Percentiles rank a stretch among this genome's conserved stretches.
Conservation (phyloP, 2,888 invertebrate genomes). For the Caenorhabditis macrosperma region DNA sequence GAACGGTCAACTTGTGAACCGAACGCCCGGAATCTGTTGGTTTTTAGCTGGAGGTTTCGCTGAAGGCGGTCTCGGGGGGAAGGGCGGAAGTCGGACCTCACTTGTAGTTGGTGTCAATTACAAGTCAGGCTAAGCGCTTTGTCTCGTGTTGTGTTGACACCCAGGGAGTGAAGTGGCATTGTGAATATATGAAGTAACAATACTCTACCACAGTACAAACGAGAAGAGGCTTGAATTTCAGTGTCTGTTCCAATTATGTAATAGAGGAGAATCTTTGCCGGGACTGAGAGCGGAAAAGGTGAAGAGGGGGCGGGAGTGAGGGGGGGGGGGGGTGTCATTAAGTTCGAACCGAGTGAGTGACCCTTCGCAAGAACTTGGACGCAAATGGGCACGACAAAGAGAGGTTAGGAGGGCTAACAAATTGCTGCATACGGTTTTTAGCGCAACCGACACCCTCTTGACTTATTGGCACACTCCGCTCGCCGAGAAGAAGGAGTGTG, state of each 20-base stretch:
- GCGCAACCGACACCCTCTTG: conserved; percentile 43
- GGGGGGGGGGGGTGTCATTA: conserved; percentile 42
- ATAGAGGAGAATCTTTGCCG: conserved; percentile 21
- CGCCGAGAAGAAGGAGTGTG: conserved; percentile 28
- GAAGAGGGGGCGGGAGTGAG: conserved; percentile 20
- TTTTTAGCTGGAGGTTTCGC: conserved; percentile 33
- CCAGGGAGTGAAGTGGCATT: conserved; percentile 45
- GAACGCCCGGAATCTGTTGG: conserved; percentile 21
- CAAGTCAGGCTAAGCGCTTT: conserved; percentile 51
- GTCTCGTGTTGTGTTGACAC: conserved; percentile 32
- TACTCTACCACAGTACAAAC: conserved; percentile 38
- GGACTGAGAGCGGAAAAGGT: conserved; percentile 40
- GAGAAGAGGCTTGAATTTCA: conserved; percentile 51
- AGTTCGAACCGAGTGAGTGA: conserved; percentile 44
- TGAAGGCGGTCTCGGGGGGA: conserved; percentile 26
- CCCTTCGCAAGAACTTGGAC: conserved; percentile 40
- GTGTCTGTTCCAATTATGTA: conserved; percentile 57
- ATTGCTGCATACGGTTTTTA: conserved; percentile 56
- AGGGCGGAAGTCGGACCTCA: conserved; percentile 20
- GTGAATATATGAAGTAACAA: conserved; percentile 37
- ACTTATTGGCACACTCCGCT: conserved; percentile 42
- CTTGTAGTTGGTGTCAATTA: conserved; percentile 47
- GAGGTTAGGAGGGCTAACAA: conserved; percentile 50
- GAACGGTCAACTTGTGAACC: not conserved
- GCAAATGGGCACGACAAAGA: conserved; percentile 48